These are phyloP conservation scores for rabbit (Oryctolagus cuniculus) DNA, from an alignment of 2,113 vertebrate species.

Conservation along the genomic window mOryCun1.1 NC_091442.1:93336001-93336500, in stretches of 20 bases:
- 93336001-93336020: background rate
- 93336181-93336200: background rate
- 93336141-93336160: background rate
- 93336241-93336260: background rate
- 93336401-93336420: background rate
- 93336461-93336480: background rate
- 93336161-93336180: background rate
- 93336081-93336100: background rate
- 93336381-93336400: background rate
- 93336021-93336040: background rate
- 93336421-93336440: background rate
- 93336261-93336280: background rate
- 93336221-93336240: background rate
- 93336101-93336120: background rate
- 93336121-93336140: background rate
- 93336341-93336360: background rate
- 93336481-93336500: background rate
- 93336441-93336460: background rate
- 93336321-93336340: background rate
- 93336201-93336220: background rate
- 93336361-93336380: background rate
- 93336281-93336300: background rate
- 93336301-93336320: background rate
- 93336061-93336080: background rate
- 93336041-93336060: background rate